A percentile compares a stretch with the other conserved stretches of the same genome.
phyloP scores from a whole-genome alignment of 30 jellyfish, hydroid and myxozoan species.

The Cassiopea andromeda region DNA sequence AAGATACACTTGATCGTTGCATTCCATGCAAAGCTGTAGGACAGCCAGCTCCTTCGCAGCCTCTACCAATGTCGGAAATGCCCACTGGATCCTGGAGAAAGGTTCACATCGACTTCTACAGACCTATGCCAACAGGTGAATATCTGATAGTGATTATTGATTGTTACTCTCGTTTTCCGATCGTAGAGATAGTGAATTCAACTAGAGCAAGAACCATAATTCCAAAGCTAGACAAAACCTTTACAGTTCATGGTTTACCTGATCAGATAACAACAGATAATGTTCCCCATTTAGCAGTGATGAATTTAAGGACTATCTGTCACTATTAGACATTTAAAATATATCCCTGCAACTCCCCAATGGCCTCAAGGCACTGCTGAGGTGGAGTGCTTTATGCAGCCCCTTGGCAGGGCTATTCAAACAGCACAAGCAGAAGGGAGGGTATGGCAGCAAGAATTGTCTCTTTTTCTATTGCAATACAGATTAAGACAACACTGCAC shows the following conservation, averaged over 20 bases:
- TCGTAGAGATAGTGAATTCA: slow-evolving; percentile 58
- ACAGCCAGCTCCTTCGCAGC: slow-evolving; percentile 12
- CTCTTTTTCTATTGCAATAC: slow-evolving; percentile 29
- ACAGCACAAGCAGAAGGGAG: slow-evolving; percentile 48
- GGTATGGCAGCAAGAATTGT: slow-evolving; percentile 63
- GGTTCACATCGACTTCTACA: slow-evolving; percentile 47
- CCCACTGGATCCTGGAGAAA: slow-evolving; percentile 48
- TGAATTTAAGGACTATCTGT: slow-evolving; percentile 9
- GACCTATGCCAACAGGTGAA: slow-evolving; percentile 55
- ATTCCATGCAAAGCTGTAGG: slow-evolving; percentile 64
- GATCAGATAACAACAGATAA: slow-evolving; percentile 36
- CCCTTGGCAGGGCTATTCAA: slow-evolving; percentile 46
- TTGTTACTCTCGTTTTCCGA: slow-evolving; percentile 49
- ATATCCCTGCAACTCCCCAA: slow-evolving; percentile 8
- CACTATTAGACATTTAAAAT: slow-evolving; percentile 13
- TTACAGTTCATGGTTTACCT: slow-evolving; percentile 40
- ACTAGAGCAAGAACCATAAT: slow-evolving; percentile 38
- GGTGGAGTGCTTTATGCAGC: slow-evolving; percentile 39
- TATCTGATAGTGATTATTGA: slow-evolving; percentile 49
- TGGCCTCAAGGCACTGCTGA: slow-evolving; percentile 63
- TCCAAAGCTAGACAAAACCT: slow-evolving; percentile 32
- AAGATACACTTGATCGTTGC: slow-evolving; percentile 42
- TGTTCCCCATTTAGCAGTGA: slow-evolving; percentile 59
- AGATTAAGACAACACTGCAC: neutral
- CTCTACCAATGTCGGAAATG: slow-evolving; percentile 26